Base-by-base conservation (phyloP, 2,113 vertebrate genomes). In the Eudyptes chrysolophus region DNA sequence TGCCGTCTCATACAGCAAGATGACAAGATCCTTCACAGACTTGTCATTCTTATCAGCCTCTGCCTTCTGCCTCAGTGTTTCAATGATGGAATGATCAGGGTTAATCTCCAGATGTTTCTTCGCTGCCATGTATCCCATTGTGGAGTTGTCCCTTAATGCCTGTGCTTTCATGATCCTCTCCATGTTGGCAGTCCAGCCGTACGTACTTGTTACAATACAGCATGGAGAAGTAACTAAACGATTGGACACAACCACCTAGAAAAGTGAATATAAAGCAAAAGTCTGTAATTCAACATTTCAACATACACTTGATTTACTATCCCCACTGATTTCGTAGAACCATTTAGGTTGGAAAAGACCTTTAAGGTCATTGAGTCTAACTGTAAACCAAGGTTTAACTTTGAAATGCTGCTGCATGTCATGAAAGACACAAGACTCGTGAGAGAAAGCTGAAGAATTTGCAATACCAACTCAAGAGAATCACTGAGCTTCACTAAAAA, bases 11-110 rank as follows among this genome's bases (percentile, higher is more conserved):
- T 98, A 99, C 20, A 99, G 98, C 68, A 99, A 14, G 72, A 99
- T 99, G 60, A 99, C 99, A 95, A 99, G 97, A 77, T 99, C 99
- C 86, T 99, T 99, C 86, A 99, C 99, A 14, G 99, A 99, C 88
- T 99, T 99, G 94, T 99, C 99, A 27, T 99, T 99, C 96, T 99
- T 99, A 89, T 99, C 99, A 24, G 98, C 98, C 95, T 99, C 99
- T 10, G 99, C 98, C 86, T 99, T 99, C 77, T 99, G 98, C 94
- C 98, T 97, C 65, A 99, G 93, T 11, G 99, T 99, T 95, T 99
- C 98, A 1, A 99, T 98, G 36, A 99, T 99, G 61, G 97, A 96
- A 93, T 98, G 98, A 46, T 99, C 99, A 24, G 98, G 98, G 69
- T 99, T 99, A 0, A 99, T 98, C 96, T 99, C 98, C 87, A 99